phyloP scores from a whole-genome alignment of 1,140 invertebrate genomes.

The Pachyrhynchus sulphureomaculatus region DNA sequence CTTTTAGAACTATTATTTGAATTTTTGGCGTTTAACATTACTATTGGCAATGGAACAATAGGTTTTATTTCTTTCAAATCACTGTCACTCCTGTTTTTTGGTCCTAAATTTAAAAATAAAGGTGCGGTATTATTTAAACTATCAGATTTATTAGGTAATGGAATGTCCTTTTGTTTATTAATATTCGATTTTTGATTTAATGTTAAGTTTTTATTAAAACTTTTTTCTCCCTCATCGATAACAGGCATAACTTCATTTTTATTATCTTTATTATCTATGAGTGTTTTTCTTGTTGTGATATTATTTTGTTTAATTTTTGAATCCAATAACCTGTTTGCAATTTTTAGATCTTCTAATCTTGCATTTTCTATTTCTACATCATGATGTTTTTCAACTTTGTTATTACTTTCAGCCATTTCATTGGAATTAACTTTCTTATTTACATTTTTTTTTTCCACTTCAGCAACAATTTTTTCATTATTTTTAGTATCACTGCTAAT shows the following conservation, averaged over 20 bases:
- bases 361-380: neutral
- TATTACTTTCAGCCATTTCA: neutral
- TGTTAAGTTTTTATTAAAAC: neutral
- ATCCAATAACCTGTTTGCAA: slow-evolving; percentile 14
- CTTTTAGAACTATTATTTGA: neutral
- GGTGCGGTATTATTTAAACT: slow-evolving; percentile 12
- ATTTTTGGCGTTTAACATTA: neutral
- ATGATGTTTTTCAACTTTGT: neutral
- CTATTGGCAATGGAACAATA: slow-evolving; percentile 25
- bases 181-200: neutral
- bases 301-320: slow-evolving; percentile 22
- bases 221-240: too few relatives aligned
- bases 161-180: neutral
- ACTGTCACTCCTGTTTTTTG: neutral
- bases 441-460: slow-evolving; percentile 29
- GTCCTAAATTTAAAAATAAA: slow-evolving; percentile 19
- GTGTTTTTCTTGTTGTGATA: neutral
- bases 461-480: slow-evolving; percentile 29
- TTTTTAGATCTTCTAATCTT: slow-evolving; percentile 8
- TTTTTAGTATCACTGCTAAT: slow-evolving; percentile 36
- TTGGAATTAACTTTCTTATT: slow-evolving; percentile 17
- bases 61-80: neutral
- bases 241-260: too few relatives aligned
- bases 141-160: neutral
- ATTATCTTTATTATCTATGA: neutral